These are phyloP conservation scores for Acromyrmex heyeri DNA, from an alignment of 1,140 invertebrate species.

Conservation along the genomic window DNA sequence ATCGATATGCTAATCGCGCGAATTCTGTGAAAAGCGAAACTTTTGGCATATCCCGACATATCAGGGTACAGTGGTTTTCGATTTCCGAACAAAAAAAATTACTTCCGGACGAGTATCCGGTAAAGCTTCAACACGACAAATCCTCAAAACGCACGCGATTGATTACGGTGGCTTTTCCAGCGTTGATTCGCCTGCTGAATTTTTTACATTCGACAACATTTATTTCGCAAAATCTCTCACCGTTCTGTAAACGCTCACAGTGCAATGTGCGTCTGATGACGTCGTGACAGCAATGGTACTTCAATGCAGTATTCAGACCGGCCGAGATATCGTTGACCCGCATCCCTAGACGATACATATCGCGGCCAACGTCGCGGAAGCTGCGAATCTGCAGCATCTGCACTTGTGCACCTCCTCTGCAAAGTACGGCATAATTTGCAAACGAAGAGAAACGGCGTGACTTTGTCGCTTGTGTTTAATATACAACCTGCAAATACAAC, in stretches of 20 bases:
- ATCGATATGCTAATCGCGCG: neutral
- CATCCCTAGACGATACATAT: slow-evolving; percentile 27
- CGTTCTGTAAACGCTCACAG: neutral
- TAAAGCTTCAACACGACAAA: slow-evolving; percentile 33
- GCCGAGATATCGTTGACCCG: slow-evolving; percentile 32
- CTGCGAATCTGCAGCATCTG: neutral
- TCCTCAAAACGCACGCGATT: slow-evolving; percentile 20
- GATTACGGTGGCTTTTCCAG: slow-evolving; percentile 32
- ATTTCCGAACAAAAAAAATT: neutral
- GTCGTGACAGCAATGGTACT: neutral
- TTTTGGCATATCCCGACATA: neutral
- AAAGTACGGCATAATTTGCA: neutral
- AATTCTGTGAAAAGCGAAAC: neutral
- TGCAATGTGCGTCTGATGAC: neutral
- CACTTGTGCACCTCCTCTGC: neutral
- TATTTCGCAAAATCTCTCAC: slow-evolving; percentile 39
- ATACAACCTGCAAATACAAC: neutral
- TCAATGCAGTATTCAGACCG: slow-evolving; percentile 22
- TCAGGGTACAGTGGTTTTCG: neutral
- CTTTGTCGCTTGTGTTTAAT: slow-evolving; percentile 26
- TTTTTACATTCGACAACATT: slow-evolving; percentile 25
- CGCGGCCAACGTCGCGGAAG: neutral
- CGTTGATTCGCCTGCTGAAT: slow-evolving; percentile 42
- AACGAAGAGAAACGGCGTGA: slow-evolving; percentile 21
- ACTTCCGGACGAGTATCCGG: neutral